These are phyloP conservation scores for Callimorpha dominula DNA, from an alignment of 2,888 invertebrate genomes.

Conservation along the genomic window DNA sequence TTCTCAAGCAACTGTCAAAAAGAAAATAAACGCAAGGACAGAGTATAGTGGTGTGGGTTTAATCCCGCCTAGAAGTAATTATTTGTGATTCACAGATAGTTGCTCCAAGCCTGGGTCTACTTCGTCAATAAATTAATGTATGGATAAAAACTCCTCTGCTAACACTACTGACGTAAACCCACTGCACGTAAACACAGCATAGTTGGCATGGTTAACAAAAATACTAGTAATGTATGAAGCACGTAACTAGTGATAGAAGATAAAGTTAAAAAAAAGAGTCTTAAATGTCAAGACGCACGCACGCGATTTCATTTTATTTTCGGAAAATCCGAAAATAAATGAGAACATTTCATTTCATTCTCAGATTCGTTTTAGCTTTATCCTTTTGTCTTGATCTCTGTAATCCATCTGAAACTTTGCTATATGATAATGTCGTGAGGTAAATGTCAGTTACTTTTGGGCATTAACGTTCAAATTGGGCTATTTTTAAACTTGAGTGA, in stretches of 20 bases:
- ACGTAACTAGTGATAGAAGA: not conserved
- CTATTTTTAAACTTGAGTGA: not conserved
- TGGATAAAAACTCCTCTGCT: not conserved
- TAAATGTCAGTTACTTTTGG: not conserved
- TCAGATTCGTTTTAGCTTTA: not conserved
- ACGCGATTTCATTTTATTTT: not conserved
- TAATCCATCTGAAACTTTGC: not conserved
- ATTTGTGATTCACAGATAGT: too few species aligned
- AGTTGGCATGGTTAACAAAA: not conserved
- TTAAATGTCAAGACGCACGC: not conserved
- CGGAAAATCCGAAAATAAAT: not conserved
- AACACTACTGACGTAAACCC: not conserved
- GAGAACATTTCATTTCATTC: not conserved
- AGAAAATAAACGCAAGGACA: too few species aligned
- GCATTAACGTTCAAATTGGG: not conserved
- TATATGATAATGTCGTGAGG: not conserved
- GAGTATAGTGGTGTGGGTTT: too few species aligned
- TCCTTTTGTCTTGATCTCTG: slow-evolving; percentile 1
- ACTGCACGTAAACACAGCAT: not conserved
- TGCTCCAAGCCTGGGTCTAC: too few species aligned
- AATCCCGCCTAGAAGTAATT: too few species aligned
- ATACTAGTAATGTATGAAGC: not conserved
- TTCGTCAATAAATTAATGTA: too few species aligned
- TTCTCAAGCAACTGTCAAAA: too few species aligned
- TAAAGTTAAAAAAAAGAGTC: not conserved